Conservation (phyloP, 2,797 vertebrate genomes). For the Chiloscyllium punctatum region DNA sequence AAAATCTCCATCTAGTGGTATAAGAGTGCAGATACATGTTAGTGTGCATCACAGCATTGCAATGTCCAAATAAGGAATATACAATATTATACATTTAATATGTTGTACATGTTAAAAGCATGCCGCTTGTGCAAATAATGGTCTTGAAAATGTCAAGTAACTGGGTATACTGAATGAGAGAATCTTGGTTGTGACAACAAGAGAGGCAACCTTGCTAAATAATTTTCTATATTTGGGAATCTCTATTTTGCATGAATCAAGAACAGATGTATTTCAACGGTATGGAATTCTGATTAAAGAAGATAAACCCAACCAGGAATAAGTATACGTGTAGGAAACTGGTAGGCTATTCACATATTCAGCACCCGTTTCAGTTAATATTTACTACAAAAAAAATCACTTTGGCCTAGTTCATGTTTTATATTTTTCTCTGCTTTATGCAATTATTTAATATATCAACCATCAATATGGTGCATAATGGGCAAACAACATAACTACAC, state of each 20-base stretch:
- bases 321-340: neutral
- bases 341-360: neutral
- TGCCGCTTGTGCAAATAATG: neutral
- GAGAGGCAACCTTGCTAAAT: neutral
- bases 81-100: neutral
- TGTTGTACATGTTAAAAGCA: neutral
- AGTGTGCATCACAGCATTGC: neutral
- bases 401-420: neutral
- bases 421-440: neutral
- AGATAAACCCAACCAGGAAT: neutral
- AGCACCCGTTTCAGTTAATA: neutral
- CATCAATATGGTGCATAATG: neutral
- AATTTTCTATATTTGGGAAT: neutral
- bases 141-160: neutral
- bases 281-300: neutral
- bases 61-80: neutral
- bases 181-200: neutral
- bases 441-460: neutral
- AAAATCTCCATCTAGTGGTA: neutral
- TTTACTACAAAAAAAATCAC: neutral
- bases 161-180: neutral
- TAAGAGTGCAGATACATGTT: neutral
- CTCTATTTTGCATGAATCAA: neutral
- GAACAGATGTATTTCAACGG: neutral
- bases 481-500: neutral